Evolutionary conservation across 1,140 invertebrate genomes (phyloP), one percentile per base, ranked within the genome.

Genomic region (Delia radicum): DNA sequence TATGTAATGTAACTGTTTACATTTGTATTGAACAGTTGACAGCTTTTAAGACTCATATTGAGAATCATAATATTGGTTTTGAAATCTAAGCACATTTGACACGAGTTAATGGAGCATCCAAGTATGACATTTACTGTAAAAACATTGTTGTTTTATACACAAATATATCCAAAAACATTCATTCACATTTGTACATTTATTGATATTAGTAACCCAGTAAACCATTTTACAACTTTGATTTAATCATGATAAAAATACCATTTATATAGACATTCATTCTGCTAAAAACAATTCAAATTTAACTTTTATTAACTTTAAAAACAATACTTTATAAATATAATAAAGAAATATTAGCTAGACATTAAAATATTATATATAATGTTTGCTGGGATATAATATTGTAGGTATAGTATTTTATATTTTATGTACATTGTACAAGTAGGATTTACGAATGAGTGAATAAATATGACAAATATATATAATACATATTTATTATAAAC

Each of bases 41-140:
- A 67, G 63, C 63, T 67, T 67, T 67, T 67, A 67, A 67, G 63
- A 31, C 28, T 28, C 15, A 67, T 31, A 31, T 67, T 67, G 63
- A 67, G 63, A 18, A 31, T 13, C 63, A 67, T 67, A 67, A 67
- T 67, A 28, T 67, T 67, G 63, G 63, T 67, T 67, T 67, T 67
- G 63, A 67, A 67, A 67, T 67, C 63, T 29, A 31, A 67, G 63
- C 63, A 29, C 63, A 67, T 67, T 67, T 67, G 63, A 67, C 63
- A 67, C 63, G 63, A 67, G 63, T 67, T 67, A 67, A 67, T 67
- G 63, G 63, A 67, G 63, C 63, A 67, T 67, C 63, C 63, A 67
- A 67, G 63, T 67, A 67, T 67, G 63, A 67, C 63, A 67, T 67
- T 67, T 67, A 67, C 63, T 67, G 63, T 67, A 29, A 67, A 67